phyloP scores from a whole-genome alignment of 92 coral and sea anemone species.

The Actinernus sp. region DNA sequence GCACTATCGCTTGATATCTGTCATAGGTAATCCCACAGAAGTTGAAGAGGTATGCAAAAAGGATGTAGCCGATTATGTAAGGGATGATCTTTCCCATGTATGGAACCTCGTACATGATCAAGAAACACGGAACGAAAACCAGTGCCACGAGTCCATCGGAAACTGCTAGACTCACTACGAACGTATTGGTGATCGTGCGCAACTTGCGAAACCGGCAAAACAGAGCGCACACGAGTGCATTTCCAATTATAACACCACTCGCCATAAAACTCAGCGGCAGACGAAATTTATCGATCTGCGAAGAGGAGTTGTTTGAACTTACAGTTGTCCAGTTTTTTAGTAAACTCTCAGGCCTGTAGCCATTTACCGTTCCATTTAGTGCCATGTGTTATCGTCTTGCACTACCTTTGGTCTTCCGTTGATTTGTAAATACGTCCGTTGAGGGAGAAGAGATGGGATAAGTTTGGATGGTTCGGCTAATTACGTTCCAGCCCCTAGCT shows the following conservation, averaged over 20 bases:
- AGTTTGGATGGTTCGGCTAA: neutral
- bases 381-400: too few relatives aligned
- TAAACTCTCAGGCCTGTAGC: too few relatives aligned
- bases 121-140: slow-evolving; percentile 84
- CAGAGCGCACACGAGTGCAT: slow-evolving; percentile 79
- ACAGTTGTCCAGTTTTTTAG: too few relatives aligned
- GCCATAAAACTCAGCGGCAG: slow-evolving; percentile 72
- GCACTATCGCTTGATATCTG: slow-evolving; percentile 81
- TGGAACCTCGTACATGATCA: slow-evolving; percentile 10
- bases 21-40: slow-evolving; percentile 95
- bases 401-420: too few relatives aligned
- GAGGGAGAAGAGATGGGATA: too few relatives aligned
- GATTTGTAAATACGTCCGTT: neutral
- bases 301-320: too few relatives aligned
- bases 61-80: slow-evolving; percentile 86
- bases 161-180: slow-evolving; percentile 86
- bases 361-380: too few relatives aligned
- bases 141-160: slow-evolving; percentile 85
- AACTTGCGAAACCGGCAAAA: slow-evolving; percentile 67
- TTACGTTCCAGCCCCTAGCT: neutral
- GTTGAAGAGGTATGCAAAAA: slow-evolving; percentile 90
- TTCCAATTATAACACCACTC: slow-evolving; percentile 68
- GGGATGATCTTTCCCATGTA: slow-evolving; percentile 60
- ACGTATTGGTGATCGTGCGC: slow-evolving; percentile 86
- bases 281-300: slow-evolving; percentile 2